These are phyloP conservation scores for Sebastes matsubarae DNA, from an alignment of 2,797 vertebrate genomes.

Conservation along the genomic window DNA sequence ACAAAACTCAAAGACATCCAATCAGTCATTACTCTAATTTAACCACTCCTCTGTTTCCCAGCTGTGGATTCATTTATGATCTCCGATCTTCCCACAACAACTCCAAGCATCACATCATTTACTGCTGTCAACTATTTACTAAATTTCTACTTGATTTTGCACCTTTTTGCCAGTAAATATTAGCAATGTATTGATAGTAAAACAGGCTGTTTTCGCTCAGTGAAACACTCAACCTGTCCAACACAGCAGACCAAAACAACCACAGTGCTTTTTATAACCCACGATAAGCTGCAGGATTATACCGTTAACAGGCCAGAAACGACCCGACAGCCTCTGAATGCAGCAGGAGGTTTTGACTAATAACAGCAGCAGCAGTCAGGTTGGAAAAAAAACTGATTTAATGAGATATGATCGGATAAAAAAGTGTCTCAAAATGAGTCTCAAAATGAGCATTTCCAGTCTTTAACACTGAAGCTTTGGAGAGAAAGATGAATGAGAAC, in stretches of 20 bases:
- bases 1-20: constrained; percentile 5
- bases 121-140: not conserved
- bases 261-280: constrained; percentile 46
- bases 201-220: not conserved
- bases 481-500: not conserved
- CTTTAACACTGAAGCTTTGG: not conserved
- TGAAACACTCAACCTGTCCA: not conserved
- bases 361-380: not conserved
- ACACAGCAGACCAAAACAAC: constrained; percentile 12
- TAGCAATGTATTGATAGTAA: not conserved
- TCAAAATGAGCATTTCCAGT: not conserved
- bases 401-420: not conserved
- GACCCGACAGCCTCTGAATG: not conserved
- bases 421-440: not conserved
- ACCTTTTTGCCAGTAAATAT: not conserved
- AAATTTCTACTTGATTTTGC: not conserved
- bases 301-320: not conserved
- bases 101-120: not conserved
- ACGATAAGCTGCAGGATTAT: constrained; percentile 35
- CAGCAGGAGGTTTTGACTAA: constrained; percentile 5
- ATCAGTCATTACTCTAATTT: not conserved
- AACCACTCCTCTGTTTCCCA: not conserved
- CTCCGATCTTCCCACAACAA: not conserved
- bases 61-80: not conserved
- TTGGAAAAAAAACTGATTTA: not conserved